Evolutionary conservation across 2,888 invertebrate species (phyloP), one percentile per base, ranked within the genome.

Genomic region (Seira musarum): DNA sequence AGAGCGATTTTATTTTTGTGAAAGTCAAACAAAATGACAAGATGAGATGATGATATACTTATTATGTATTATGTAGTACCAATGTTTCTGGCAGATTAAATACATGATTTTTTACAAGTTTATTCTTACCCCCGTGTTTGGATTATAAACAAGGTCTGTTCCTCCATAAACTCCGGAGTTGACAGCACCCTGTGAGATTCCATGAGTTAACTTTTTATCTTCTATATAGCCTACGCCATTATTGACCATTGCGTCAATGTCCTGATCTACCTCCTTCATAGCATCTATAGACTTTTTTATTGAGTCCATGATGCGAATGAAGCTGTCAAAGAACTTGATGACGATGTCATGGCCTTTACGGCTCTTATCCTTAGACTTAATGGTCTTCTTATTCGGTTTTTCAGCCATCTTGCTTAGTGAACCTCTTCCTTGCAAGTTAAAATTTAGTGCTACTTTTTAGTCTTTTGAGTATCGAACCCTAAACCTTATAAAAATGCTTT

Each of bases 151-250:
- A 0, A 87, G 57, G 74, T 86, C 87, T 1, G 71, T 69, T 22
- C 80, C 81, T 19, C 85, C 87, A 78, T 86, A 87, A 19, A 86
- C 75, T 22, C 87, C 85, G 1, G 71, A 17, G 65, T 76, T 82
- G 0, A 72, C 72, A 8, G 83, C 83, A 0, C 86, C 87, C 73
- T 84, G 73, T 21, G 84, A 83, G 17, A 87, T 82, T 10, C 87
- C 87, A 66, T 87, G 85, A 2, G 83, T 85, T 8, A 87, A 19
- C 19, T 70, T 82, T 61, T 82, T 83, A 57, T 84, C 82, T 65
- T 87, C 87, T 1, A 84, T 82, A 60, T 82, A 81, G 0, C 86
- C 86, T 13, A 83, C 81, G 0, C 84, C 87, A 64, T 81, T 81
- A 71, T 85, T 84, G 22, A 86, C 84, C 8, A 75, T 68, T 0